Base-by-base conservation (phyloP, 2,797 vertebrate genomes). In the Streptopelia turtur region DNA sequence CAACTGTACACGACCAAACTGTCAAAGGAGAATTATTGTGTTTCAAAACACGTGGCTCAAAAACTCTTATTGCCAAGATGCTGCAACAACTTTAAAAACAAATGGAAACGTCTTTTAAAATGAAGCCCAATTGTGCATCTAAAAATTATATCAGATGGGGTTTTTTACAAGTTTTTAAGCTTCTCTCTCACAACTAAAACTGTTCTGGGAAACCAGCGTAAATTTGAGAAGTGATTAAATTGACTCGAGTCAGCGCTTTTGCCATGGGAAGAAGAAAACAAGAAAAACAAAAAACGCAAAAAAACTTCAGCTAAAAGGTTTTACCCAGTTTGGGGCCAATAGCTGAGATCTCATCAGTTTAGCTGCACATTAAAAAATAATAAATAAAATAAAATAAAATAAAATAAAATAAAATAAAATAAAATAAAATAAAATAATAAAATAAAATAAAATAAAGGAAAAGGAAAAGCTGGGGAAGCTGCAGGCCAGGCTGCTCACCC, bases 181-280 rank as follows among this genome's bases (percentile, higher is more conserved):
- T 70, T 43, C 20, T 52, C 16, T 49, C 37, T 35, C 80, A 21
- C n/a, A 18, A 16, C 22, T 30, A 6, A 33, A 66, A 45, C 21
- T 28, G 23, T 66, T 28, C 43, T 0, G 16, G 57, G 57, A 70
- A 74, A 59, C 13, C 2, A 1, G 22, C 11, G 16, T 7, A 3
- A 4, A 11, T 20, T 12, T 41, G 31, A 20, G 28, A 77, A 45
- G 5, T 1, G 1, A 17, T 33, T 43, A 8, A 60, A 69, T 66
- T 5, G 9, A 39, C 57, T 35, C 1, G 0, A 23, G 27, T 35
- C 27, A 13, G 27, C 15, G 24, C 53, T 87, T 69, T 72, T 16
- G 14, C 2, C 13, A 3, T 5, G 41, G 21, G 6, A 23, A 56
- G 5, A 2, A 9, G 12, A 39, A 50, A 74, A 47, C 28, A 1